phyloP scores from a whole-genome alignment of 2,888 invertebrate species.

The Poecilus cupreus region DNA sequence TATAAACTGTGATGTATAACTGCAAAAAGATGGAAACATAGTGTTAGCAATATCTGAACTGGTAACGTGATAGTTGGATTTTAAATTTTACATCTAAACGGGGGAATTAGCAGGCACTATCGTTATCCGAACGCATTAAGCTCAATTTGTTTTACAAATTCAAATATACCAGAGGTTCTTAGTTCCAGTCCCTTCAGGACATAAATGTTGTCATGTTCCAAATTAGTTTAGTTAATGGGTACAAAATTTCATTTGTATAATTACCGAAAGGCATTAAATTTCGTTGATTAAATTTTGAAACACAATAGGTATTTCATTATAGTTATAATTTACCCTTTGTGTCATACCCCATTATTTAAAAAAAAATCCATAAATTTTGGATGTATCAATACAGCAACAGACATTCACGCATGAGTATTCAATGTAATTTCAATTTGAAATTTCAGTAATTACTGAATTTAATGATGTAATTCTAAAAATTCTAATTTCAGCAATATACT shows the following conservation, averaged over 20 bases:
- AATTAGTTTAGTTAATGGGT: constrained; percentile 21
- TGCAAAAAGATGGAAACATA: constrained; percentile 27
- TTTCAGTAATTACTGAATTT: too few relatives aligned
- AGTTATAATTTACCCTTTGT: neutral
- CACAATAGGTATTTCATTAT: constrained; percentile 34
- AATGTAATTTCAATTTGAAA: too few relatives aligned
- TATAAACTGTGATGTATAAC: constrained; percentile 39
- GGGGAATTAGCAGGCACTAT: constrained; percentile 30
- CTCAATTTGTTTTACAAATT: constrained; percentile 32
- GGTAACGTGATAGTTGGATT: constrained; percentile 43
- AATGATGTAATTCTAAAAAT: too few relatives aligned
- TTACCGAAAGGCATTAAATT: constrained; percentile 31
- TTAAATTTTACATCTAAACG: constrained; percentile 39
- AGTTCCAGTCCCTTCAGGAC: constrained; percentile 19
- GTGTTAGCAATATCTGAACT: constrained; percentile 24
- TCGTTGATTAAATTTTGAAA: constrained; percentile 33
- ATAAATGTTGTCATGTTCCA: constrained; percentile 31
- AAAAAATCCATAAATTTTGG: neutral
- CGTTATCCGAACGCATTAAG: neutral
- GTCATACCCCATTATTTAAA: neutral
- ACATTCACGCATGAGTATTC: too few relatives aligned
- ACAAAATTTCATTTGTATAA: constrained; percentile 36
- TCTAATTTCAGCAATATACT: too few relatives aligned
- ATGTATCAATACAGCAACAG: too few relatives aligned
- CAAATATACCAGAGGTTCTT: constrained; percentile 25